Evolutionary conservation across 2,888 invertebrate genomes (phyloP).

Genomic region (Amphimallon solstitiale): DNA sequence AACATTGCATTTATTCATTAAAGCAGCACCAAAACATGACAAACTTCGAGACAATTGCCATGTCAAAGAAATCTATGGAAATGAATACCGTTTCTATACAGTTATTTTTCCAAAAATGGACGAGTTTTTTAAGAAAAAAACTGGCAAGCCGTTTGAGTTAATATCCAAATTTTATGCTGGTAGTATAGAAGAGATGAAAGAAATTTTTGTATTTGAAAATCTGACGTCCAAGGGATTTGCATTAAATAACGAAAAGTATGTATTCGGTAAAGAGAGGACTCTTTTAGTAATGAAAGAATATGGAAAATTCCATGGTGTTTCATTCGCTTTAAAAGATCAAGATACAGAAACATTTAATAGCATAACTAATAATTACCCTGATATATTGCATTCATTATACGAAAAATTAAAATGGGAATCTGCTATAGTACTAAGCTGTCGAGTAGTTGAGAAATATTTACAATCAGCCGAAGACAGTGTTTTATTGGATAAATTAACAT

Average conservation of each 20-base stretch:
- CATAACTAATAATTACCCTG: constrained; percentile 16
- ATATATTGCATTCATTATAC: background rate
- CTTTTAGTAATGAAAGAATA: constrained; percentile 50
- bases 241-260: constrained; percentile 49
- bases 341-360: constrained; percentile 47
- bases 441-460: background rate
- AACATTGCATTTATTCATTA: constrained; percentile 39
- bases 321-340: constrained; percentile 51
- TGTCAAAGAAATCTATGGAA: constrained; percentile 37
- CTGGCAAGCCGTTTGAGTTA: constrained; percentile 38
- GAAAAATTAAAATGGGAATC: background rate
- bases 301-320: constrained; percentile 54
- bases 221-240: constrained; percentile 47
- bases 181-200: constrained; percentile 37
- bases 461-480: background rate
- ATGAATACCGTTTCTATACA: constrained; percentile 46
- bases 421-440: background rate
- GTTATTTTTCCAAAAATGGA: constrained; percentile 40
- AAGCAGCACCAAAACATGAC: constrained; percentile 37
- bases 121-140: constrained; percentile 40
- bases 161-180: constrained; percentile 41
- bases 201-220: constrained; percentile 51
- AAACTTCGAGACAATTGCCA: constrained; percentile 35
- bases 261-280: constrained; percentile 52
- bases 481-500: background rate